A percentile compares a stretch with the other conserved stretches of the same genome.
Evolutionary conservation across 2,888 invertebrate species (phyloP).

Genomic region (Lasioglossum malachurum): DNA sequence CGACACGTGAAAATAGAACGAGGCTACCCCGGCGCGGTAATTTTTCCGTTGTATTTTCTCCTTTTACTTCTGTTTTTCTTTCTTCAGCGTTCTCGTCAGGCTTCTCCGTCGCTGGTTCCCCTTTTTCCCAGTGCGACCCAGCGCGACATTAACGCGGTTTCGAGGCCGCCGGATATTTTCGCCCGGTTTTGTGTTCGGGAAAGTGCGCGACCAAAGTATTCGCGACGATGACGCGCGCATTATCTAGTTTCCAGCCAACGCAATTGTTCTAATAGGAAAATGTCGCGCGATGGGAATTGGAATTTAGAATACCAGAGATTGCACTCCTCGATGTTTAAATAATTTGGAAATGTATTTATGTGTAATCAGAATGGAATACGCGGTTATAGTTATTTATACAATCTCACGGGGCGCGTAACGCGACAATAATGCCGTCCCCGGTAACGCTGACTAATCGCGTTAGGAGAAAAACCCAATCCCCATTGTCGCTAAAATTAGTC

Average conservation of each 20-base stretch:
- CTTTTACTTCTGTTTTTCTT: not conserved
- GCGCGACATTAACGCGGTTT: constrained; percentile 9
- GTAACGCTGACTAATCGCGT: constrained; percentile 36
- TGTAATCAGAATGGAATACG: not conserved
- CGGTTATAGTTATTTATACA: constrained; percentile 1
- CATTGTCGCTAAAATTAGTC: constrained; percentile 58
- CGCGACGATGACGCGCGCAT: not conserved
- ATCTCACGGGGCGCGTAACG: not conserved
- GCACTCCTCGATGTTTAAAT: not conserved
- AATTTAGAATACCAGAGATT: no score
- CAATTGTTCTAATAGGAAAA: not conserved
- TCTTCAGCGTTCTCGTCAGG: no score
- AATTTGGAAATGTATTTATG: not conserved
- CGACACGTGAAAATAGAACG: constrained; percentile 35
- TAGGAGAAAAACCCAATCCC: constrained; percentile 34
- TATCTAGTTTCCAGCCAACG: constrained; percentile 3
- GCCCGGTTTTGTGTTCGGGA: not conserved
- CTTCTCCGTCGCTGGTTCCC: not conserved
- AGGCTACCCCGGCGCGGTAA: not conserved
- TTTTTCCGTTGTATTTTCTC: not conserved
- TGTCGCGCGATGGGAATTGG: not conserved
- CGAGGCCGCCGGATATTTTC: constrained; percentile 4
- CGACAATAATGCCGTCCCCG: not conserved
- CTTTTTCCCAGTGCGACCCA: not conserved
- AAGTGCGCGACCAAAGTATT: constrained; percentile 12